Base-by-base conservation (phyloP, 2,797 vertebrate species). In the Fratercula arctica region DNA sequence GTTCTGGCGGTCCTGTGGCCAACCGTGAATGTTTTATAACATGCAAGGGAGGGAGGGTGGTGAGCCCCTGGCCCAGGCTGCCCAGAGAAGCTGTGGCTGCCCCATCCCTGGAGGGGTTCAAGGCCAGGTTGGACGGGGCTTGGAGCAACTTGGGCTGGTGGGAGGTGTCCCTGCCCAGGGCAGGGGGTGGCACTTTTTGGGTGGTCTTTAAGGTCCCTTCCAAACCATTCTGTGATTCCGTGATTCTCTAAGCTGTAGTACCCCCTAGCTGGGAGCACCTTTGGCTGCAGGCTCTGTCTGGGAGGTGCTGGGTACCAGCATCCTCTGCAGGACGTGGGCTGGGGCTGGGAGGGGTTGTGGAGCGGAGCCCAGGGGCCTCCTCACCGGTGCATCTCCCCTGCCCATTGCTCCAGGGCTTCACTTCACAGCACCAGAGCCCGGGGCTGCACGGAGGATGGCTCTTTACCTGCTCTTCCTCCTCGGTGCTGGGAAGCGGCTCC, bases 261-360 rank as follows among this genome's bases (percentile, higher is more conserved):
- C 19, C 46, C 31, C 53, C 21, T 3, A 7, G 33, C n/a, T 29
- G 28, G 4, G 46, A 57, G 35, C 39, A 16, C 12, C 39, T 50
- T 35, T 33, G 72, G 26, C 26, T 39, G 37, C 48, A 13, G 78
- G 57, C 33, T 46, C 75, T 13, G 13, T 9, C 80, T 1, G 4
- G 64, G 66, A 16, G 50, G 33, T 25, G 45, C 28, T 16, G 74
- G 69, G 33, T 23, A 29, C 83, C 61, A 57, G 10, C 67, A 77
- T 23, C 81, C 50, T 43, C 43, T 28, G 24, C 29, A 35, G n/a
- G 46, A 35, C 0, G 0, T 5, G 0, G 6, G 6, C 4, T 25
- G 59, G 53, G 25, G 29, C 70, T 82, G 4, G 0, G 43, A 21
- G 37, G 11, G 6, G 26, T 3, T 24, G n/a, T 6, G 12, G 67